Conservation (phyloP, 1,140 invertebrate species). For the Magallana angulata region DNA sequence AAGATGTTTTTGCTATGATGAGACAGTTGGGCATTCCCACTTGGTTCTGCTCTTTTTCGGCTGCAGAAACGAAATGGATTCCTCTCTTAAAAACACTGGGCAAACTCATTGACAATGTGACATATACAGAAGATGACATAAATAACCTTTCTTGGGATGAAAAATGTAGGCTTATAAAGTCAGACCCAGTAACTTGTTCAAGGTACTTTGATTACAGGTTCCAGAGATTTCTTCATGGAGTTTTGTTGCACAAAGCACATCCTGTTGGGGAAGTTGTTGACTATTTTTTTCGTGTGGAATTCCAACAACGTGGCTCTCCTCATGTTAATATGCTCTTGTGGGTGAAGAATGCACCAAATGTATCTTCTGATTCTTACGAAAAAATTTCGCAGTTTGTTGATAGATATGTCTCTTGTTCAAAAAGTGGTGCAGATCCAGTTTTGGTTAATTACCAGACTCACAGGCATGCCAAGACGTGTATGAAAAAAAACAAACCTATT, state of each 20-base stretch:
- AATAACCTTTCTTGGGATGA: conserved; percentile 47
- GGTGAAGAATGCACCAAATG: conserved; percentile 44
- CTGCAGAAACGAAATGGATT: conserved; percentile 63
- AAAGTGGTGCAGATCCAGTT: conserved; percentile 29
- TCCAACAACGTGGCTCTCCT: conserved; percentile 50
- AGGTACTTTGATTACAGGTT: conserved; percentile 59
- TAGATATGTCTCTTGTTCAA: conserved; percentile 32
- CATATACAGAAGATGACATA: conserved; percentile 51
- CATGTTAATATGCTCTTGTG: conserved; percentile 50
- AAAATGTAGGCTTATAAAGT: conserved; percentile 49
- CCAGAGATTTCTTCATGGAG: conserved; percentile 53
- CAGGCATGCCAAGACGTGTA: conserved; percentile 50
- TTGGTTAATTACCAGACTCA: conserved; percentile 45
- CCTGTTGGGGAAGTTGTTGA: conserved; percentile 62
- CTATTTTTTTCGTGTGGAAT: conserved; percentile 54
- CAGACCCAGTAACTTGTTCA: conserved; percentile 61
- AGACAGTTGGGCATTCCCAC: conserved; percentile 60
- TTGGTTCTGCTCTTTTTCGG: conserved; percentile 60
- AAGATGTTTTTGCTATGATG: conserved; percentile 69
- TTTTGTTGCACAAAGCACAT: neutral
- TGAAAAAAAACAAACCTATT: neutral
- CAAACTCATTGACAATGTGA: conserved; percentile 39
- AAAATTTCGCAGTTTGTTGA: conserved; percentile 33
- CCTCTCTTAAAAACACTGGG: conserved; percentile 57
- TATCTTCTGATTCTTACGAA: neutral